These are phyloP conservation scores for Bellardia pandia DNA, from an alignment of 2,888 invertebrate species.

Conservation along the genomic window DNA sequence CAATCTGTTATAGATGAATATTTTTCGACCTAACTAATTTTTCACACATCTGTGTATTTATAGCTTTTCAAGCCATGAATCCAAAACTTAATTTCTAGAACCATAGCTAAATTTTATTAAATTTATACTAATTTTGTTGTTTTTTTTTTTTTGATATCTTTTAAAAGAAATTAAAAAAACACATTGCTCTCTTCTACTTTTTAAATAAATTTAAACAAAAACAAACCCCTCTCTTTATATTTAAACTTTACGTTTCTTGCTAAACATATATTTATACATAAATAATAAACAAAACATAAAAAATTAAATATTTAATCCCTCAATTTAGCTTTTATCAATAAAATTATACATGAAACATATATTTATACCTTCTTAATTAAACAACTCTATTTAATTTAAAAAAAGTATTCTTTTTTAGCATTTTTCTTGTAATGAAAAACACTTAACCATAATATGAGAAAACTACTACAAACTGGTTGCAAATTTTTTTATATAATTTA, in stretches of 20 bases:
- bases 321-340: conserved; percentile 66
- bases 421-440: conserved; percentile 37
- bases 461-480: conserved; percentile 38
- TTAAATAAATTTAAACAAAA: conserved; percentile 15
- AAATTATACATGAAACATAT: conserved; percentile 47
- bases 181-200: background rate
- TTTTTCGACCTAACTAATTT: background rate
- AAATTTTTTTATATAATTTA: conserved; percentile 29
- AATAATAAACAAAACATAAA: conserved; percentile 30
- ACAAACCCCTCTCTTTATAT: background rate
- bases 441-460: background rate
- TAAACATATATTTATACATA: conserved; percentile 45
- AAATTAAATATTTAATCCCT: conserved; percentile 61
- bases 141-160: background rate
- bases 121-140: background rate
- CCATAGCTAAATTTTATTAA: background rate
- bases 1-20: too few species aligned
- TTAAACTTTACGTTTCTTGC: conserved; percentile 44
- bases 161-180: background rate
- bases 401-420: conserved; percentile 42
- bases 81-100: background rate
- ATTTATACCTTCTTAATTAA: conserved; percentile 41
- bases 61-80: background rate
- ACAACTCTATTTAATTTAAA: conserved; percentile 11
- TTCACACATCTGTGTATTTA: background rate